phyloP scores from a whole-genome alignment of 2,113 vertebrate species.

The Tupaia tana region DNA sequence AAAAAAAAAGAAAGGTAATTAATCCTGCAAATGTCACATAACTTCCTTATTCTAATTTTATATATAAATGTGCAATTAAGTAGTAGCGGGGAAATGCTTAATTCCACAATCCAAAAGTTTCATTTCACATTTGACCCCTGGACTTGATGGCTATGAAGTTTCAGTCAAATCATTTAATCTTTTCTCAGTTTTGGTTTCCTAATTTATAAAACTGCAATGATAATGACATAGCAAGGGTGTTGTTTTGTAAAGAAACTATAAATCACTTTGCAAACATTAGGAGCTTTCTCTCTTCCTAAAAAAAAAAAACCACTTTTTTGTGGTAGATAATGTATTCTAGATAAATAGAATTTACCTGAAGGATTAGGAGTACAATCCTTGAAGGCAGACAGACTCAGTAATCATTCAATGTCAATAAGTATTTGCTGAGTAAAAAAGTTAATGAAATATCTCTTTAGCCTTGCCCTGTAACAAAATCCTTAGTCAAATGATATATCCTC shows the following conservation, averaged over 20 bases:
- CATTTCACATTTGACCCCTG: neutral
- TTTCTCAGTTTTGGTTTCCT: neutral
- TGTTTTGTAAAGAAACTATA: neutral
- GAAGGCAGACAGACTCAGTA: neutral
- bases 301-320: neutral
- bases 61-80: neutral
- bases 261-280: constrained; percentile 40
- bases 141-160: neutral
- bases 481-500: neutral
- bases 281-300: neutral
- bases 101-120: neutral
- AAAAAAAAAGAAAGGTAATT: neutral
- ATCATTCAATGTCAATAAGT: neutral
- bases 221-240: neutral
- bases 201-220: constrained; percentile 22
- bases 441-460: neutral
- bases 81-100: neutral
- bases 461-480: neutral
- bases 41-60: constrained; percentile 16
- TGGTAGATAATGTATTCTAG: neutral
- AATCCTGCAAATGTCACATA: neutral
- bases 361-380: neutral
- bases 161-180: neutral
- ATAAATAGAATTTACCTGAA: neutral
- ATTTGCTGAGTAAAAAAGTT: constrained; percentile 23